Evolutionary conservation across 2,888 invertebrate genomes (phyloP).

Genomic region (Agrenia bidenticulata): DNA sequence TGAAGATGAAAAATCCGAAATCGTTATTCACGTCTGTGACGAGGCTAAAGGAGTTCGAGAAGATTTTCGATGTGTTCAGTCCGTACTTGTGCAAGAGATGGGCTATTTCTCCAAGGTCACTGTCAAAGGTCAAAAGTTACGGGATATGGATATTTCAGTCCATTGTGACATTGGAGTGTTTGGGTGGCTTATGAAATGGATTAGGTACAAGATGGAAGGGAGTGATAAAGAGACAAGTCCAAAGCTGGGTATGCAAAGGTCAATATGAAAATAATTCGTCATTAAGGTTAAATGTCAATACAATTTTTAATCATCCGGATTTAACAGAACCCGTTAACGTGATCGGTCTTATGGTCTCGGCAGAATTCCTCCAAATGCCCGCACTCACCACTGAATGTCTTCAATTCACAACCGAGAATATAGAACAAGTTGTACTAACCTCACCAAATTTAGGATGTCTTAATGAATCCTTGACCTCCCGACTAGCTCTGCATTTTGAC

Average conservation of each 20-base stretch:
- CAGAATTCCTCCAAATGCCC: slow-evolving; percentile 92
- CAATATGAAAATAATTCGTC: no score
- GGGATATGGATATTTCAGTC: slow-evolving; percentile 94
- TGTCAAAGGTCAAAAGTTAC: slow-evolving; percentile 67
- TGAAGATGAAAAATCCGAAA: slow-evolving; percentile 60
- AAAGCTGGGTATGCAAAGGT: slow-evolving; percentile 54
- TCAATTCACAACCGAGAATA: slow-evolving; percentile 78
- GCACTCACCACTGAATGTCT: slow-evolving; percentile 82
- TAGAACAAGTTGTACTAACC: slow-evolving; percentile 82
- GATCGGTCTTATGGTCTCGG: slow-evolving; percentile 88
- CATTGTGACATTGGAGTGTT: slow-evolving; percentile 95
- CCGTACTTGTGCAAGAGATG: slow-evolving; percentile 84
- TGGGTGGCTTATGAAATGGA: slow-evolving; percentile 95
- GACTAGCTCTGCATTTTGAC: slow-evolving; percentile 82
- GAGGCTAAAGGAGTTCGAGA: slow-evolving; percentile 86
- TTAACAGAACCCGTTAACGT: slow-evolving; percentile 80
- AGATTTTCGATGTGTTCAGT: slow-evolving; percentile 86
- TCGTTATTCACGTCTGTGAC: slow-evolving; percentile 93
- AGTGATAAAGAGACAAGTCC: slow-evolving; percentile 60
- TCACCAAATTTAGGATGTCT: slow-evolving; percentile 85
- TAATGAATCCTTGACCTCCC: slow-evolving; percentile 65
- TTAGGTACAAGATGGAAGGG: slow-evolving; percentile 62
- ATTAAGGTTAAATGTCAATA: no score
- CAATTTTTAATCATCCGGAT: no score
- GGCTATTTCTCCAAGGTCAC: slow-evolving; percentile 89